A percentile compares a stretch with the other conserved stretches of the same genome.
Evolutionary conservation across 2,888 invertebrate species (phyloP).

Genomic region (Cheilosia variabilis): DNA sequence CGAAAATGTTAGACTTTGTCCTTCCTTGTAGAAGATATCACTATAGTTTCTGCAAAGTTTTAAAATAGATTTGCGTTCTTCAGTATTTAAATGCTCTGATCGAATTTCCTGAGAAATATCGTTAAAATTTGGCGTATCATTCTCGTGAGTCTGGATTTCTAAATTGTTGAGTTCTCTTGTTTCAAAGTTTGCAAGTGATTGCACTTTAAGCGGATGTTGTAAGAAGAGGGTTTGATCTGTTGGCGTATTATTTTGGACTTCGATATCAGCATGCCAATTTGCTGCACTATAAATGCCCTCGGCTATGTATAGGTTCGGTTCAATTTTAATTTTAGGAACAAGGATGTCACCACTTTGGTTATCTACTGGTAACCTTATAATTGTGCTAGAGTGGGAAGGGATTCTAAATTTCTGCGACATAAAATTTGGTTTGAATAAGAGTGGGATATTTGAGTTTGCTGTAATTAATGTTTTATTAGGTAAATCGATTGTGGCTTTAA

Average conservation of each 20-base stretch:
- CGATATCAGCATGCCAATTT: slow-evolving; percentile 9
- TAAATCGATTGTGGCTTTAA: neutral
- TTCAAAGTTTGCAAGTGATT: slow-evolving; percentile 4
- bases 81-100: slow-evolving; percentile 13
- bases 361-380: neutral
- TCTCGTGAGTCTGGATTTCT: neutral
- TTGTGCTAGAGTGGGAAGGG: no score
- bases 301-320: neutral
- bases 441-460: no score
- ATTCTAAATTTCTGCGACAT: no score
- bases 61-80: neutral
- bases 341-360: slow-evolving; percentile 5
- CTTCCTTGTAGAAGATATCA: slow-evolving; percentile 35
- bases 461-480: no score
- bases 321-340: neutral
- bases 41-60: slow-evolving; percentile 13
- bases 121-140: neutral
- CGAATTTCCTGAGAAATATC: slow-evolving; percentile 4
- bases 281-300: slow-evolving; percentile 6
- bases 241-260: slow-evolving; percentile 8
- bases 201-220: slow-evolving; percentile 30
- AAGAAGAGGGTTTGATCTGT: slow-evolving; percentile 20
- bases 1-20: slow-evolving; percentile 18
- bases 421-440: no score
- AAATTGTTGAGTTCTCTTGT: slow-evolving; percentile 23